These are phyloP conservation scores for Sebastiscus albofasciatus DNA, from an alignment of 2,797 vertebrate species.

Conservation along the genomic window DNA sequence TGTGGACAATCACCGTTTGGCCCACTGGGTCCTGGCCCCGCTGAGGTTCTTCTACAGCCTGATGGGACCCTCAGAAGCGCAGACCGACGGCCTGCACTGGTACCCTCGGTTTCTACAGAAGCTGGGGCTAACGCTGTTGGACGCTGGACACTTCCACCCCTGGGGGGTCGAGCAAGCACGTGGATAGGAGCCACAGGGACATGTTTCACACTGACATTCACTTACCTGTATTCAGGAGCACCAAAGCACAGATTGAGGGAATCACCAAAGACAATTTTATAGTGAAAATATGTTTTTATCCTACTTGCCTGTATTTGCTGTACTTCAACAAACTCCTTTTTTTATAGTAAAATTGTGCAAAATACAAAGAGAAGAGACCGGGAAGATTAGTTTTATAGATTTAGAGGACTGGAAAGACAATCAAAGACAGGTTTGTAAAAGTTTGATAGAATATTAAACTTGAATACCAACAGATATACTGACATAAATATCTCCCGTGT, in stretches of 20 bases:
- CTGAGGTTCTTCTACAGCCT: slow-evolving; percentile 88
- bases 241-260: slow-evolving; percentile 33
- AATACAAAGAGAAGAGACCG: not conserved
- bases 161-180: slow-evolving; percentile 78
- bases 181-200: slow-evolving; percentile 28
- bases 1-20: slow-evolving; percentile 88
- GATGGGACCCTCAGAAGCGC: slow-evolving; percentile 73
- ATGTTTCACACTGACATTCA: slow-evolving; percentile 37
- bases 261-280: slow-evolving; percentile 28
- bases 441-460: not conserved
- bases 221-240: slow-evolving; percentile 32
- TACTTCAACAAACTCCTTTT: slow-evolving; percentile 13
- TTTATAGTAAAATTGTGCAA: not conserved
- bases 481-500: not conserved
- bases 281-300: slow-evolving; percentile 36
- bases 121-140: slow-evolving; percentile 87
- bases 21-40: slow-evolving; percentile 91
- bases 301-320: slow-evolving; percentile 48
- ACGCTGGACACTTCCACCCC: slow-evolving; percentile 89
- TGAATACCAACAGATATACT: slow-evolving; percentile 2
- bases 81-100: slow-evolving; percentile 91
- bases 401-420: not conserved
- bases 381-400: slow-evolving; percentile 2
- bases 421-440: not conserved
- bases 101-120: slow-evolving; percentile 90